Conservation (phyloP, 2,888 invertebrate genomes). For the Neoaliturus tenellus region DNA sequence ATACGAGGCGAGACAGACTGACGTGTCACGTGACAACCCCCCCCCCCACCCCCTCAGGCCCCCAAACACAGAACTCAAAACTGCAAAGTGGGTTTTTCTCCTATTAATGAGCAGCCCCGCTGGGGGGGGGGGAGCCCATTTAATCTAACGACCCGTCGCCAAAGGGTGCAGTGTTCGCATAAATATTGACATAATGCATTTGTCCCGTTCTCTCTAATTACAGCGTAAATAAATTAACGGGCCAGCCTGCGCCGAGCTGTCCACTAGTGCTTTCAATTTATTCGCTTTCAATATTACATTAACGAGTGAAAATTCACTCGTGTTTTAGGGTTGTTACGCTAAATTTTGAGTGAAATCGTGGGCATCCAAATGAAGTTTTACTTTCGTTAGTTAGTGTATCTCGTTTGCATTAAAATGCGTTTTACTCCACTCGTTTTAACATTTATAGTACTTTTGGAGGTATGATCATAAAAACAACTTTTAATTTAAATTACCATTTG, state of each 20-base stretch:
- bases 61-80: background rate
- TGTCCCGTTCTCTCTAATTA: slow-evolving; percentile 37
- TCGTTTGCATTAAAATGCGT: too few relatives aligned
- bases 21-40: slow-evolving; percentile 18
- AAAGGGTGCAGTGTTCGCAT: slow-evolving; percentile 38
- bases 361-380: too few relatives aligned
- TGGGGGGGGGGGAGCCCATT: slow-evolving; percentile 14
- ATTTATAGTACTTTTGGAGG: too few relatives aligned
- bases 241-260: background rate
- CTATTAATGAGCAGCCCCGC: slow-evolving; percentile 32
- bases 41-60: background rate
- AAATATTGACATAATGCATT: slow-evolving; percentile 47
- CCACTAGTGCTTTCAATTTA: background rate
- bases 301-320: background rate
- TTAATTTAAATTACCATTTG: too few relatives aligned
- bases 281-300: background rate
- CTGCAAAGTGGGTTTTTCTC: slow-evolving; percentile 41
- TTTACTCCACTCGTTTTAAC: too few relatives aligned
- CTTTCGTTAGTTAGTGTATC: too few relatives aligned
- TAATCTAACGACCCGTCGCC: slow-evolving; percentile 38
- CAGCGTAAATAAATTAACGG: slow-evolving; percentile 20
- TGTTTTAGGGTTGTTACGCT: too few relatives aligned
- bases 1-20: slow-evolving; percentile 40
- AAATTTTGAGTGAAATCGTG: too few relatives aligned
- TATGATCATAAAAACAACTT: too few relatives aligned